Evolutionary conservation across 1,140 invertebrate genomes (phyloP).

Genomic region (Drosophila orosa): DNA sequence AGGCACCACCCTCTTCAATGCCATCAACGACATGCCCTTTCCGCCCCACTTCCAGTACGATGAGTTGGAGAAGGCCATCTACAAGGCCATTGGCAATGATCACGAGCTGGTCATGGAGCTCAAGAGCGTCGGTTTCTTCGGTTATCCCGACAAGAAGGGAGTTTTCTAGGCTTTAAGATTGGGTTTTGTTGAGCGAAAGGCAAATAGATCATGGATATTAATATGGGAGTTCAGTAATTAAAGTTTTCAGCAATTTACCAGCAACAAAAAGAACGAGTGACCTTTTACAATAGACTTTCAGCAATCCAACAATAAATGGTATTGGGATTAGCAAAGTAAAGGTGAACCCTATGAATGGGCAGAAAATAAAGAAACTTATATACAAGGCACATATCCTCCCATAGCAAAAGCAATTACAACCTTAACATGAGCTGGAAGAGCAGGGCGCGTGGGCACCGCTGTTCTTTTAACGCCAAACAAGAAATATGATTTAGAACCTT

Average conservation of each 20-base stretch:
- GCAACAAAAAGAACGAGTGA: too few relatives aligned
- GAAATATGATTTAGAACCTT: background rate
- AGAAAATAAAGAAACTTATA: too few relatives aligned
- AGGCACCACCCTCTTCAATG: conserved; percentile 87
- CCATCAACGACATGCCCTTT: conserved; percentile 88
- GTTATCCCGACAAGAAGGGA: conserved; percentile 67
- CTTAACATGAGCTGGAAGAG: too few relatives aligned
- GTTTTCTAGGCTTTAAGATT: conserved; percentile 15
- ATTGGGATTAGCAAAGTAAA: too few relatives aligned
- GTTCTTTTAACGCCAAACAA: background rate
- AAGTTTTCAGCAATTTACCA: too few relatives aligned
- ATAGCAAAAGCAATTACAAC: too few relatives aligned
- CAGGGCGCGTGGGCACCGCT: too few relatives aligned
- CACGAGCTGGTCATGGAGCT: conserved; percentile 87
- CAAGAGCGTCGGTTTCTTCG: conserved; percentile 85
- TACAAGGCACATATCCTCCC: too few relatives aligned
- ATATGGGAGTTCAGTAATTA: background rate
- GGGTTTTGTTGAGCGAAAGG: conserved; percentile 1
- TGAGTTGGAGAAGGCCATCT: conserved; percentile 86
- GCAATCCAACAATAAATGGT: too few relatives aligned
- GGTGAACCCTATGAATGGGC: too few relatives aligned
- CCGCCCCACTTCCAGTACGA: conserved; percentile 87
- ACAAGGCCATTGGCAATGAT: conserved; percentile 87
- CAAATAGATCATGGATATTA: background rate
- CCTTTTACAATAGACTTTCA: too few relatives aligned